Evolutionary conservation across 2,888 invertebrate species (phyloP), one percentile per base, ranked within the genome.

Genomic region (Artemia sinica): DNA sequence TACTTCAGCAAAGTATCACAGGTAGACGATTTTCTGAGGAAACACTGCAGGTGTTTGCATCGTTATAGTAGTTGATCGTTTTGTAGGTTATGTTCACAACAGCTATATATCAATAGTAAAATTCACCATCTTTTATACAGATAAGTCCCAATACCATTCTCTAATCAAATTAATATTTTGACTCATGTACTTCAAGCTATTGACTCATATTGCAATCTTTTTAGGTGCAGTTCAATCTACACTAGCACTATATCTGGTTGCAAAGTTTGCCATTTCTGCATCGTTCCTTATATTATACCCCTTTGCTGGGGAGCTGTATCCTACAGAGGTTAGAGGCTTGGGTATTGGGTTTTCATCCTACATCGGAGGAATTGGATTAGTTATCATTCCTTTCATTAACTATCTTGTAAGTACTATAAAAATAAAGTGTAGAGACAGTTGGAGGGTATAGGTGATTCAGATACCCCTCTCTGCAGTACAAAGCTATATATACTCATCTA

Each of bases 301-400:
- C 0, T 92, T 92, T 78, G 91, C 91, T 73, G 90, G 90, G 11
- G 93, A 93, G 79, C 78, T 93, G 41, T 92, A 92, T 78, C 93
- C 93, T 1, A 93, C 92, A 3, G 89, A 89, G 77, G 82, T 91
- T 66, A 82, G 93, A 74, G 92, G 92, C 3, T 82, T 92, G 69
- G 93, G 92, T 14, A 91, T 93, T 73, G 92, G 92, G 66, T 86
- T 89, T 69, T 91, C 91, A 1, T 90, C 91, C 14, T 92, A 93
- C 76, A 87, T 92, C 73, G 91, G 89, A 68, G 92, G 92, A 68
- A 80, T 91, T 72, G 93, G 92, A 58, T 81, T 92, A 66, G 88
- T 91, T 72, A 85, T 91, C 69, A 92, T 92, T 76, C 93, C 93
- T 12, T 91, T 91, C 78, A 86, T 92, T 71, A 91, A 89, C 69